Base-by-base conservation (phyloP, 2,113 vertebrate species). In the Mastomys natalensis region DNA sequence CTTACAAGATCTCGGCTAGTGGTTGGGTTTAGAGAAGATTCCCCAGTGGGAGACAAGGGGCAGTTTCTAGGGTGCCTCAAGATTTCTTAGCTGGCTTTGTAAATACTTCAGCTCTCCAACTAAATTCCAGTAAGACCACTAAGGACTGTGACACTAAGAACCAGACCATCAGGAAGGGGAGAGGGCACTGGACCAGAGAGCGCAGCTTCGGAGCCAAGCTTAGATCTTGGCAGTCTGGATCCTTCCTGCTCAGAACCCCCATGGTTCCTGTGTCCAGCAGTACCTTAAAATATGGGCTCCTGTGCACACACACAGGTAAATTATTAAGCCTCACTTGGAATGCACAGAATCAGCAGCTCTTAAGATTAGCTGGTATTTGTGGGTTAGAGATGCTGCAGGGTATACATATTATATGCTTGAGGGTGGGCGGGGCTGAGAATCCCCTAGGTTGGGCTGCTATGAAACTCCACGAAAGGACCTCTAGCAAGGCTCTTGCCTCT, bases 21-120 rank as follows among this genome's bases (percentile, higher is more conserved):
- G 22, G 10, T 19, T 37, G 26, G 7, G 43, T 22, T 90, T 62
- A 66, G 15, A 48, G 62, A 62, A 89, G 45, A 51, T 70, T 37
- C 0, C 3, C 24, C 51, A 3, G 5, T 1, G n/a, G 13, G 70
- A 45, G 43, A 40, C n/a, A 5, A 37, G 43, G 43, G 40, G 19
- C 7, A n/a, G 3, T 19, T 60, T 31, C 3, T 1, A 1, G 17
- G 21, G 34, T 53, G 4, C 22, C 66, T 31, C 13, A 0, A 4
- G 62, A 51, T 43, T 78, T 77, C 90, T 88, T 55, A 1, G 12
- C 1, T 21, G 40, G 45, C 51, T 70, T 74, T 19, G 64, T 60
- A 76, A 29, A 87, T 15, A 73, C 53, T 60, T 48, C 26, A 3
- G 29, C 40, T 43, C 43, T 72, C 37, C 51, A 85, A 87, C n/a